Conservation (phyloP, 2,888 invertebrate species). For the Athalia cordata region DNA sequence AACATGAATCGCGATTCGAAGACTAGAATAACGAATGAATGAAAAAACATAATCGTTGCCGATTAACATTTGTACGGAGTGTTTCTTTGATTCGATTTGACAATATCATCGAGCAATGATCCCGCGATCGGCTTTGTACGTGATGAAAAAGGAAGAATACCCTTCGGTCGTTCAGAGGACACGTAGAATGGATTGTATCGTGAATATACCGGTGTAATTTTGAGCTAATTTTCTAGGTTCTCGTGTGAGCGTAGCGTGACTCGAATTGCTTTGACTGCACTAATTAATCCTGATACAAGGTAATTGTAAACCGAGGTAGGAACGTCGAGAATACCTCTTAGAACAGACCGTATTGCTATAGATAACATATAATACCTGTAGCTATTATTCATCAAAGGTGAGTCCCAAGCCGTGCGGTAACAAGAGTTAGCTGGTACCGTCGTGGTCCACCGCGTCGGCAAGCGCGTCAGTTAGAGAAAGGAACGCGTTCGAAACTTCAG, state of each 20-base stretch:
- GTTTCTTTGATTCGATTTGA: too few species aligned
- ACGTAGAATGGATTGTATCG: too few species aligned
- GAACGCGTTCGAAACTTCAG: not conserved
- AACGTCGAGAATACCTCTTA: slow-evolving; percentile 14
- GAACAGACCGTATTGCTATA: slow-evolving; percentile 10
- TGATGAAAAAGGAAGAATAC: too few species aligned
- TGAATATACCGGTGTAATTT: not conserved
- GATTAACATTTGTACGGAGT: too few species aligned
- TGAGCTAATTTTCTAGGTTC: slow-evolving; percentile 2
- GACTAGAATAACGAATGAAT: too few species aligned
- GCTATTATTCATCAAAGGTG: slow-evolving; percentile 38
- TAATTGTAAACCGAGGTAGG: slow-evolving; percentile 31
- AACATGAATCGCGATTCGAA: too few species aligned
- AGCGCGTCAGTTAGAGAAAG: not conserved
- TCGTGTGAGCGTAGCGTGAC: slow-evolving; percentile 22
- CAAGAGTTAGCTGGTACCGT: slow-evolving; percentile 3
- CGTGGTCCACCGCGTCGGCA: slow-evolving; percentile 3
- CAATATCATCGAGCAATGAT: too few species aligned
- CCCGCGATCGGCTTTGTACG: too few species aligned
- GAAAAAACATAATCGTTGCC: too few species aligned
- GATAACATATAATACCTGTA: slow-evolving; percentile 33
- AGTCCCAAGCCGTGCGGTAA: slow-evolving; percentile 26
- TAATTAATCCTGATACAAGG: slow-evolving; percentile 36
- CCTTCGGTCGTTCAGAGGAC: too few species aligned
- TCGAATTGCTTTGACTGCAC: slow-evolving; percentile 30